Evolutionary conservation across 2,888 invertebrate species (phyloP).

Genomic region (Ceratothoa steindachneri): DNA sequence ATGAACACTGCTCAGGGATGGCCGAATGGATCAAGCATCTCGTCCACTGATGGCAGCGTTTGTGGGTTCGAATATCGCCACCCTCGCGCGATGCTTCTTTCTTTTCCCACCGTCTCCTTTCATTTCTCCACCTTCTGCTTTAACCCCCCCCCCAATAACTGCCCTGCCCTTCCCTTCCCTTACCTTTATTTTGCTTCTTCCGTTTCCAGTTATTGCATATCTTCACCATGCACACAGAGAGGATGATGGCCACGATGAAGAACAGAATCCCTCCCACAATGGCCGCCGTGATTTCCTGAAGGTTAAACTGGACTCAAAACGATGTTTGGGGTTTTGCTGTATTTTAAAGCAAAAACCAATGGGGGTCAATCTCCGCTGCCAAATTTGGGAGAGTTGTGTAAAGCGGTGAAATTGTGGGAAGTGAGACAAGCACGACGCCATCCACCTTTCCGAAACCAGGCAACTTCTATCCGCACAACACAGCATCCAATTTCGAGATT

Average conservation of each 20-base stretch:
- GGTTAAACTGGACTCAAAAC: no score
- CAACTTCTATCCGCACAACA: no score
- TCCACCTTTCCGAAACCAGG: no score
- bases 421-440: no score
- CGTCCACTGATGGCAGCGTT: no score
- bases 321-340: not conserved
- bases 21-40: no score
- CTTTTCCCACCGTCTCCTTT: not conserved
- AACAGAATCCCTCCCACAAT: slow-evolving; percentile 94
- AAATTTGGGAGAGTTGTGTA: not conserved
- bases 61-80: no score
- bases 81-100: not conserved
- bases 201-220: slow-evolving; percentile 95
- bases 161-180: not conserved
- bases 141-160: not conserved
- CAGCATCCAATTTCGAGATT: no score
- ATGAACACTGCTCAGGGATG: no score
- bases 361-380: not conserved
- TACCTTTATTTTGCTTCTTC: slow-evolving; percentile 96
- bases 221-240: slow-evolving; percentile 94
- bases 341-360: slow-evolving; percentile 15
- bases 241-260: slow-evolving; percentile 94
- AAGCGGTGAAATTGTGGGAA: no score
- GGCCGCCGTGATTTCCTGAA: slow-evolving; percentile 80
- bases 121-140: not conserved